A percentile compares a stretch with the other conserved stretches of the same genome.
Conservation (phyloP, 2,888 invertebrate species). For the Lycophotia porphyrea region DNA sequence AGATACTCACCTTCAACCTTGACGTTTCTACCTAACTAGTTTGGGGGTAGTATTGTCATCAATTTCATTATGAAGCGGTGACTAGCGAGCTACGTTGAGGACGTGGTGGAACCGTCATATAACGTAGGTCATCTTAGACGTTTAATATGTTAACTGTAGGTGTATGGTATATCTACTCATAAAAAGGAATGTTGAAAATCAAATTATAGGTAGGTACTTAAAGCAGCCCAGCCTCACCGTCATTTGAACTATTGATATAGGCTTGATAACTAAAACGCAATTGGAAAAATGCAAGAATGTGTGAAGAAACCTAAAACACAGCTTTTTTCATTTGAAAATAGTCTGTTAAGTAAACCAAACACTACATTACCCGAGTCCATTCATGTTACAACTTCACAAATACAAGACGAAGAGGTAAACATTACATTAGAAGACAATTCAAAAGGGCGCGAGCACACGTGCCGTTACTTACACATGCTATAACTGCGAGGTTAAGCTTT, state of each 20-base stretch:
- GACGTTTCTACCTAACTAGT: no score
- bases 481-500: constrained; percentile 42
- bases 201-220: neutral
- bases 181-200: neutral
- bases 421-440: constrained; percentile 40
- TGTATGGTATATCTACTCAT: no score
- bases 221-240: neutral
- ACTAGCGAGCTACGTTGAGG: neutral
- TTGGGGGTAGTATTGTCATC: neutral
- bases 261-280: neutral
- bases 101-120: neutral
- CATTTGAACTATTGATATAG: no score
- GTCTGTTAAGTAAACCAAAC: neutral
- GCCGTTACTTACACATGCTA: constrained; percentile 42
- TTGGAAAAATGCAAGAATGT: neutral
- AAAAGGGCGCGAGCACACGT: constrained; percentile 49
- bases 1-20: neutral
- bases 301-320: neutral
- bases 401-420: constrained; percentile 31
- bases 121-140: neutral
- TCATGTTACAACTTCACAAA: constrained; percentile 16
- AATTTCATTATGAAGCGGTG: neutral
- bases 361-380: neutral
- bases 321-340: neutral
- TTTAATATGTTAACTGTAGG: no score